Percentiles rank a stretch among this genome's conserved stretches.
phyloP scores from a whole-genome alignment of 2,797 vertebrate species.

The Tympanoctomys barrerae region DNA sequence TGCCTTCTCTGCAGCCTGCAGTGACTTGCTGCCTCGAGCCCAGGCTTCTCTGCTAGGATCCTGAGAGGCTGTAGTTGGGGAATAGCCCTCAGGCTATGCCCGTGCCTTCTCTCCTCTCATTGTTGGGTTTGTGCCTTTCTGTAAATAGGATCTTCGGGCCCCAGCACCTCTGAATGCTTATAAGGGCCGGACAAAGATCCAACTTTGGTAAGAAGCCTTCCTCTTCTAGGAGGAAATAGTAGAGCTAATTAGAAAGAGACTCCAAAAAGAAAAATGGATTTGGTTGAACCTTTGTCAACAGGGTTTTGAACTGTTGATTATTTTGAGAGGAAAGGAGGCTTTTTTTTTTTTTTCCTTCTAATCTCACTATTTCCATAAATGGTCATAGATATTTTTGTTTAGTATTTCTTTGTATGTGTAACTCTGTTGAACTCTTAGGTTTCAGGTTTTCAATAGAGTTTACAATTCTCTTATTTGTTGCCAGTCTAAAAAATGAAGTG shows the following conservation, averaged over 20 bases:
- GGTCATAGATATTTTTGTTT: constrained; percentile 83
- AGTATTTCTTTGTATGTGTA: constrained; percentile 74
- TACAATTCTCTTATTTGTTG: constrained; percentile 78
- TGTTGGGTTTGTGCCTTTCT: constrained; percentile 76
- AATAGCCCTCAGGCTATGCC: constrained; percentile 19
- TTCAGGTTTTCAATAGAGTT: constrained; percentile 77
- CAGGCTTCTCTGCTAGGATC: not conserved
- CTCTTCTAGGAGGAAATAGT: constrained; percentile 73
- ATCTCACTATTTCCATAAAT: constrained; percentile 80
- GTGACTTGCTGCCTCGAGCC: not conserved
- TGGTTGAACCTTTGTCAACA: constrained; percentile 74
- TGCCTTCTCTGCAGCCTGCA: constrained; percentile 5
- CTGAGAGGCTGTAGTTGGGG: constrained; percentile 19
- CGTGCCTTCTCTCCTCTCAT: constrained; percentile 42
- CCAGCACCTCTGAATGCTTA: constrained; percentile 64
- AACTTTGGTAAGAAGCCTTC: constrained; percentile 75
- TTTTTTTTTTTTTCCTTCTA: constrained; percentile 57
- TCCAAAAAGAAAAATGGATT: constrained; percentile 71
- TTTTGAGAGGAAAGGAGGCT: constrained; percentile 48
- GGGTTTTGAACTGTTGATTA: constrained; percentile 75
- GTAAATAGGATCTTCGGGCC: constrained; percentile 86
- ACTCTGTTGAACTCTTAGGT: constrained; percentile 73
- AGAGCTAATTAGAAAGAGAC: constrained; percentile 69
- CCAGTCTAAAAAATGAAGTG: constrained; percentile 69
- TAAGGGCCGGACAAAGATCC: constrained; percentile 77